Base-by-base conservation (phyloP, 2,113 vertebrate species). In the Ciconia stormi region DNA sequence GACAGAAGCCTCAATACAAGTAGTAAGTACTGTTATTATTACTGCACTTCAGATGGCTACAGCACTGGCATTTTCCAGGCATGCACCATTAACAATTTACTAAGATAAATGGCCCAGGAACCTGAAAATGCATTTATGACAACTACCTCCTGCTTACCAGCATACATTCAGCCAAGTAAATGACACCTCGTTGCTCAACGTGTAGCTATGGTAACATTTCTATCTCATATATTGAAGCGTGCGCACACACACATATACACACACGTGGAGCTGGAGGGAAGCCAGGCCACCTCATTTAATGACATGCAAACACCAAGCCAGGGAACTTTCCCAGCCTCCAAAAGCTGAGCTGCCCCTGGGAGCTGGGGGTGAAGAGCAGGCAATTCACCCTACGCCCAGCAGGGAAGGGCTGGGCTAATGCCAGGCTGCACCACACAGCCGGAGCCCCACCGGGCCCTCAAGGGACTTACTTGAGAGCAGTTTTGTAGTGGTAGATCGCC, bases 401-500 rank as follows among this genome's bases (percentile, higher is more conserved):
- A 5, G 52, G 25, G 27, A 79, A 22, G 12, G 29, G 19, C 59
- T n/a, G 55, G 30, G 38, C 16, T 46, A 72, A 36, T 1, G 6
- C n/a, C 14, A 38, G 30, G 13, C 52, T 44, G 30, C 23, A 36
- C 29, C 4, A 1, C 63, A 30, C 7, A 38, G 38, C 13, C 2
- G 0, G 27, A 71, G 8, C 25, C 49, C 4, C 30, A 26, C 4
- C 4, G 5, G 58, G 21, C 12, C 55, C 50, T 12, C 9, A 6
- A 4, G 9, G 29, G 11, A 87, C 98, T 98, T 98, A 99, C 98
- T 95, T 98, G 92, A 99, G 99, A 62, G 99, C 99, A 3, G 98
- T 99, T 95, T 98, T 98, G 98, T 99, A 99, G 97, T 99, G 99
- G 96, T 99, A 98, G 95, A 99, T 98, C 0, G 99, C 99, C 96